phyloP scores from a whole-genome alignment of 1,140 invertebrate species.

The Phenacoccus solenopsis region DNA sequence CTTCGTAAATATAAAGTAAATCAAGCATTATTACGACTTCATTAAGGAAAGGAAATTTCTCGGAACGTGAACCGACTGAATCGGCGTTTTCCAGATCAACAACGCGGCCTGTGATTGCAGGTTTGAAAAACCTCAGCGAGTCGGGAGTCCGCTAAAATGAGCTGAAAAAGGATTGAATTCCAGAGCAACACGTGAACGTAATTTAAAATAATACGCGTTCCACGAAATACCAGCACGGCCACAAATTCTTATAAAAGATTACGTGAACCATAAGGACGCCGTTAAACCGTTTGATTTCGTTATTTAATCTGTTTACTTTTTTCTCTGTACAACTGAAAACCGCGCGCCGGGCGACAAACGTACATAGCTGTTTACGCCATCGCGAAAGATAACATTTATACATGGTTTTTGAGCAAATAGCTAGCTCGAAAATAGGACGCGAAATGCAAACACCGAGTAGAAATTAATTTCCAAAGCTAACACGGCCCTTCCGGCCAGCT shows the following conservation, averaged over 20 bases:
- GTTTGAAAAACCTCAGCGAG: background rate
- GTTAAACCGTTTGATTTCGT: background rate
- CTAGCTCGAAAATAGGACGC: background rate
- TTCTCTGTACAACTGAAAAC: too few relatives aligned
- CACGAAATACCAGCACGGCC: background rate
- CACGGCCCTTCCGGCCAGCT: too few relatives aligned
- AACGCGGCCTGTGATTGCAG: background rate
- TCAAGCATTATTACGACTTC: too few relatives aligned
- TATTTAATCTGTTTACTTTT: background rate
- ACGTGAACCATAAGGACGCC: background rate
- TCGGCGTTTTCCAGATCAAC: too few relatives aligned
- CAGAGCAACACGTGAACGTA: background rate
- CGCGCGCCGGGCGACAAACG: background rate
- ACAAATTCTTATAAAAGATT: background rate
- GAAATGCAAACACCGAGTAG: background rate
- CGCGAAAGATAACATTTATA: background rate
- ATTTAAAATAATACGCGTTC: background rate
- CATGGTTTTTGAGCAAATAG: background rate
- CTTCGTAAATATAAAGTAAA: too few relatives aligned
- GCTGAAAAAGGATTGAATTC: background rate
- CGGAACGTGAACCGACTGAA: too few relatives aligned
- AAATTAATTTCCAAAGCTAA: background rate
- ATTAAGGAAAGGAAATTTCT: too few relatives aligned
- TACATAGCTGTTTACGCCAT: background rate
- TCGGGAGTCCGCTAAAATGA: background rate